Evolutionary conservation across 92 coral and sea anemone species (phyloP).

Genomic region (Zoanthus sociatus): DNA sequence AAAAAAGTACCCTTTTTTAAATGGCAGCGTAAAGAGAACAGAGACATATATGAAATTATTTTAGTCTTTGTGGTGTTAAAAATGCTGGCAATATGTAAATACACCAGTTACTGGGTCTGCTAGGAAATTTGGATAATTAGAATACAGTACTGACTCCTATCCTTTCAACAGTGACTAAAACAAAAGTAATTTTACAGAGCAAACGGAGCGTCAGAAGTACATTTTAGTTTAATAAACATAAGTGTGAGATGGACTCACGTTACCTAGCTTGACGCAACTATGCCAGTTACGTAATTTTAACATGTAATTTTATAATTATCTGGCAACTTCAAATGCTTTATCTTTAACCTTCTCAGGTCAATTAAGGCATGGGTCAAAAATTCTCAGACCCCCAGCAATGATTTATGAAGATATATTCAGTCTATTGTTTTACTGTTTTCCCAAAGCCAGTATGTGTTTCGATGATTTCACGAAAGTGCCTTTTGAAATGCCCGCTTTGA

Average conservation of each 20-base stretch:
- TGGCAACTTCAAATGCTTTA: conserved; percentile 59
- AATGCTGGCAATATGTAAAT: too few species aligned
- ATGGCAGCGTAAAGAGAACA: neutral
- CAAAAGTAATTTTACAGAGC: neutral
- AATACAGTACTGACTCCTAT: conserved; percentile 8
- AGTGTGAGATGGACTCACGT: neutral
- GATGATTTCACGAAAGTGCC: too few species aligned
- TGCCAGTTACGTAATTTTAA: neutral
- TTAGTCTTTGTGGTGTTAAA: too few species aligned
- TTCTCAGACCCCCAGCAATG: too few species aligned
- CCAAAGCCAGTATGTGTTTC: too few species aligned
- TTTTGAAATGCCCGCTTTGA: too few species aligned
- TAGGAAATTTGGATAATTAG: too few species aligned
- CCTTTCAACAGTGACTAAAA: neutral
- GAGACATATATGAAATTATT: too few species aligned
- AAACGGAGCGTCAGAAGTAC: conserved; percentile 1
- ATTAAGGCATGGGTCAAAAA: too few species aligned
- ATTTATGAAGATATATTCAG: too few species aligned
- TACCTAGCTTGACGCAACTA: neutral
- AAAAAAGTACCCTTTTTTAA: neutral
- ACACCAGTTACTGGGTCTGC: too few species aligned
- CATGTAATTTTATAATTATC: conserved; percentile 22
- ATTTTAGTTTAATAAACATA: neutral
- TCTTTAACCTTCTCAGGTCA: conserved; percentile 46
- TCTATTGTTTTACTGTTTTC: too few species aligned